Evolutionary conservation across 1,140 invertebrate genomes (phyloP), one percentile per base, ranked within the genome.

Genomic region (Calosoma granatense): DNA sequence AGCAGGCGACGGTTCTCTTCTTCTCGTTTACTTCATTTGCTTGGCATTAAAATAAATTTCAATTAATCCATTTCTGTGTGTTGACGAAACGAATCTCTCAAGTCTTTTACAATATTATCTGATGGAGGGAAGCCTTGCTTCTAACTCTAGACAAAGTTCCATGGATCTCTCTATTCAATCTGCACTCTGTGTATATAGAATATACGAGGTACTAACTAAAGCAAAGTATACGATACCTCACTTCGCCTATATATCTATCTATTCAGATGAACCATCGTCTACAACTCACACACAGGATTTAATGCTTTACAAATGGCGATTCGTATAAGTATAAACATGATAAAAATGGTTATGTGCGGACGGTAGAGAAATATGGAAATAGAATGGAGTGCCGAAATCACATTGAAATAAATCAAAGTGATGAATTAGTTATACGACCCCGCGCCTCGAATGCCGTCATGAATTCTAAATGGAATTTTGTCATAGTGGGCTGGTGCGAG

Each of bases 341-440:
- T 30, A 30, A 47, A 47, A 47, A 47, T 47, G 41, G 41, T 9
- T 47, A 47, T 47, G 9, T 17, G 41, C 17, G 41, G 41, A 47
- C 41, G 41, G 9, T 47, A 4, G 6, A 17, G n/a, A 47, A 47
- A 47, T 47, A 47, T 47, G 41, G 41, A 47, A 47, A 47, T 47
- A 47, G 41, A 47, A 47, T 47, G 15, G 41, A 47, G 41, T 47
- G 41, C 41, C 41, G 41, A 47, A 47, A 47, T 47, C 41, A 47
- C 41, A 47, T 47, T 17, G 9, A 47, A 47, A 47, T 47, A 47
- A 47, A 47, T 47, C 41, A 47, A 47, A 47, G 17, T 47, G 41
- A 47, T 47, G 41, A 47, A 47, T 47, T 47, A 47, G 41, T 47
- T 47, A 47, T 47, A 12, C 17, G 9, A 47, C 9, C 17, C 9